Evolutionary conservation across 1,140 invertebrate genomes (phyloP), one percentile per base, ranked within the genome.

Genomic region (Pachypeltis micranthus): DNA sequence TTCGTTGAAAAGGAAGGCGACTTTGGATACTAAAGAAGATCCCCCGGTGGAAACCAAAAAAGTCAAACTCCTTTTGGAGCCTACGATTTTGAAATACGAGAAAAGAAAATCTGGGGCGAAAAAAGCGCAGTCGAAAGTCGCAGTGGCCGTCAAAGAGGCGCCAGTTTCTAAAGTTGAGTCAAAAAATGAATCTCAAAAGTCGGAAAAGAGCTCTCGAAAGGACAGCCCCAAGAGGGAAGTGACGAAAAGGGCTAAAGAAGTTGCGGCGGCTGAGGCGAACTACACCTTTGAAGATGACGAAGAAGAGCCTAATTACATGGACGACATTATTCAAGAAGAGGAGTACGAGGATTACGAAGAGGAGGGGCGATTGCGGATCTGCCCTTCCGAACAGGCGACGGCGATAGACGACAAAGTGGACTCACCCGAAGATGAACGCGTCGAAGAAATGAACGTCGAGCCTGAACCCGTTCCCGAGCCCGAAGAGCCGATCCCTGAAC

Each of bases 271-370:
- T n/a, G n/a, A n/a, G n/a, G n/a, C n/a, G n/a, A n/a, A n/a, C n/a
- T n/a, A n/a, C n/a, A n/a, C n/a, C 16, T 10, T 39, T 39, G 31
- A 39, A 16, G 31, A 39, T 10, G 31, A 39, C 7, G 31, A 39
- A 39, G 31, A 39, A 39, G 31, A 39, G 16, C 31, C 31, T 10
- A 39, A 31, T 16, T 44, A 63, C 47, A 27, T 14, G 27, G 31
- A 39, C 31, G 31, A 39, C 16, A 39, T 39, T 16, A 39, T 39
- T 39, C 31, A 39, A 31, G 66, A 63, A 29, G 63, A 62, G 19
- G 34, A 44, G 14, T 39, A 64, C n/a, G 63, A 68, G 47, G 67
- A 68, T 34, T 62, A 67, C 21, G 64, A 69, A 27, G 64, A 59
- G 27, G 66, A 66, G 14, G 61, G 60, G 39, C 56, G 56, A n/a